Percentiles rank a stretch among this genome's conserved stretches.
phyloP scores from a whole-genome alignment of 2,888 invertebrate genomes.

The Lasioglossum figueresi region DNA sequence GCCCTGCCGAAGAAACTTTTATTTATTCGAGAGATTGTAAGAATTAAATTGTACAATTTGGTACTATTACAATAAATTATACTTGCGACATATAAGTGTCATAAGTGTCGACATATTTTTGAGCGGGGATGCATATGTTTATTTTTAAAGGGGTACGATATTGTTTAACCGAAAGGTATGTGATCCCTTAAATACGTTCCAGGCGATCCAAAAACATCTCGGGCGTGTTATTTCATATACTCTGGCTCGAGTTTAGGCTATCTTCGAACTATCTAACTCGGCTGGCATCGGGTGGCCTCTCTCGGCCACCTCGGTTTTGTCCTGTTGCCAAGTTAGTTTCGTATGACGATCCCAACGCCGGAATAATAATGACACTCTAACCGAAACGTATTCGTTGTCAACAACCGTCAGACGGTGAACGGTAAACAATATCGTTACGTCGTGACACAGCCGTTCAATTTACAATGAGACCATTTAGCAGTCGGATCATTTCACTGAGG shows the following conservation, averaged over 20 bases:
- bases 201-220: neutral
- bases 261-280: constrained; percentile 22
- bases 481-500: neutral
- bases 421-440: constrained; percentile 12
- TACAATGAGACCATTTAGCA: neutral
- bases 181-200: neutral
- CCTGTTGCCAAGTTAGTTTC: constrained; percentile 41
- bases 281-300: constrained; percentile 6
- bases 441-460: neutral
- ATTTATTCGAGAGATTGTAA: no score
- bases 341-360: neutral
- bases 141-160: neutral
- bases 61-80: no score
- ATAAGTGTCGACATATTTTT: no score
- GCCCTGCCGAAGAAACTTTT: no score
- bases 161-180: neutral
- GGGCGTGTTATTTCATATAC: constrained; percentile 1
- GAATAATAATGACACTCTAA: constrained; percentile 40
- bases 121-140: no score
- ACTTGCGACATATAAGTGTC: no score
- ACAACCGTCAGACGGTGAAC: constrained; percentile 8
- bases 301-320: constrained; percentile 31
- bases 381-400: constrained; percentile 10
- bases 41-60: no score
- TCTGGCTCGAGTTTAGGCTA: constrained; percentile 14